phyloP scores from a whole-genome alignment of 2,113 vertebrate genomes.

The Bos javanicus region DNA sequence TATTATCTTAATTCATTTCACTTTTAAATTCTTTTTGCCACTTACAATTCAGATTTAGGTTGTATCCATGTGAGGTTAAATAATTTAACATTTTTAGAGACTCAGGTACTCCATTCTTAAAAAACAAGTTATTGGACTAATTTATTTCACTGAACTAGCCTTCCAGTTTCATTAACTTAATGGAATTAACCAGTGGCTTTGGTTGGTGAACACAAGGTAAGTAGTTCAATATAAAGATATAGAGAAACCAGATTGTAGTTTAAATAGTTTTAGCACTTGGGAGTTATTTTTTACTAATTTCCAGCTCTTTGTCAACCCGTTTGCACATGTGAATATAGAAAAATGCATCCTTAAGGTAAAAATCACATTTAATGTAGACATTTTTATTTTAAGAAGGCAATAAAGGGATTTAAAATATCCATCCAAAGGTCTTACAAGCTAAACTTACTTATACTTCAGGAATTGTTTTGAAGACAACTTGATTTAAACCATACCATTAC shows the following conservation, averaged over 20 bases:
- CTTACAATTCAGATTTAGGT: neutral
- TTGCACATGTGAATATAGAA: neutral
- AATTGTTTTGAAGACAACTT: constrained; percentile 54
- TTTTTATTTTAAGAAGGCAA: constrained; percentile 3
- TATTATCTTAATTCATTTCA: neutral
- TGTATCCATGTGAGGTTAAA: neutral
- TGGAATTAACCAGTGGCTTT: neutral
- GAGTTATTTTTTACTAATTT: neutral
- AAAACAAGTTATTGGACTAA: neutral
- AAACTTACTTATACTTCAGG: constrained; percentile 60
- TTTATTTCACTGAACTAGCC: neutral
- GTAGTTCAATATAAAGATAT: neutral
- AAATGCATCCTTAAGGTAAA: constrained; percentile 56
- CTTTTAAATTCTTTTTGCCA: constrained; percentile 3
- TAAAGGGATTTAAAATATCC: constrained; percentile 44
- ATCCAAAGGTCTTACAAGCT: constrained; percentile 34
- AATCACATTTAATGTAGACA: constrained; percentile 36
- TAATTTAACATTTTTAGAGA: neutral
- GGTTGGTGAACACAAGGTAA: neutral
- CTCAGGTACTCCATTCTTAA: neutral
- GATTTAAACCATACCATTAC: constrained; percentile 61
- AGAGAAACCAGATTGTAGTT: neutral
- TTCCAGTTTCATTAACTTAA: neutral
- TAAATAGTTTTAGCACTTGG: neutral
- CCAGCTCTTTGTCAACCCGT: neutral